These are phyloP conservation scores for Charina bottae DNA, from an alignment of 2,113 vertebrate species.

Conservation along the genomic window DNA sequence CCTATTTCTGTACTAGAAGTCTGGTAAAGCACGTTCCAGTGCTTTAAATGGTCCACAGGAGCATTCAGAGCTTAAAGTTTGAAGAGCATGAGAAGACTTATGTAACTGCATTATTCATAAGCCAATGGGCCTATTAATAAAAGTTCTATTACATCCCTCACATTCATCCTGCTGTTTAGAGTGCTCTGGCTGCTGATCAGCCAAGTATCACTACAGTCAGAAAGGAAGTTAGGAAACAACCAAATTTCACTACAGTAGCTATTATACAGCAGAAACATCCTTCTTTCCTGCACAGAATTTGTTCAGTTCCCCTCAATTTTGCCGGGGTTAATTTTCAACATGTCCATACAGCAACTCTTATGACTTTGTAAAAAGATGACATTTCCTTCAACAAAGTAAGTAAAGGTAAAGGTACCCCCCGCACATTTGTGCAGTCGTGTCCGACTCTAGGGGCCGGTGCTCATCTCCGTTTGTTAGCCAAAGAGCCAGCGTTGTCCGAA, in stretches of 20 bases:
- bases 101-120: conserved; percentile 36
- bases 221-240: conserved; percentile 14
- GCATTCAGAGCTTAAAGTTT: conserved; percentile 3
- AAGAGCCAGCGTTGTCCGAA: too few species aligned
- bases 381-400: background rate
- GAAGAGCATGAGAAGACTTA: conserved; percentile 23
- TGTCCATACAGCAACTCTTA: background rate
- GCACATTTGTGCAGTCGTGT: too few species aligned
- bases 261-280: background rate
- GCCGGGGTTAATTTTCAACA: background rate
- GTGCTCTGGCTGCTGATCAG: conserved; percentile 8
- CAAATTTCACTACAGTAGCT: background rate
- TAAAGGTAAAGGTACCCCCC: too few species aligned
- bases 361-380: background rate
- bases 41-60: conserved; percentile 38
- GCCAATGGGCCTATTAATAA: conserved; percentile 27
- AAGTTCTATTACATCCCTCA: conserved; percentile 26
- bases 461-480: too few species aligned
- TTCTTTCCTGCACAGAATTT: background rate
- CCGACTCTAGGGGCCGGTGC: too few species aligned
- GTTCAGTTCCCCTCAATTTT: background rate
- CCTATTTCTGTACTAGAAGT: conserved; percentile 46
- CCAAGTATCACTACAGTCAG: conserved; percentile 3
- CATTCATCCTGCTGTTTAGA: conserved; percentile 23
- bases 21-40: conserved; percentile 18